A percentile compares a stretch with the other conserved stretches of the same genome.
These are phyloP conservation scores for Phortica okadai DNA, from an alignment of 2,888 invertebrate species.

Conservation along the genomic window DNA sequence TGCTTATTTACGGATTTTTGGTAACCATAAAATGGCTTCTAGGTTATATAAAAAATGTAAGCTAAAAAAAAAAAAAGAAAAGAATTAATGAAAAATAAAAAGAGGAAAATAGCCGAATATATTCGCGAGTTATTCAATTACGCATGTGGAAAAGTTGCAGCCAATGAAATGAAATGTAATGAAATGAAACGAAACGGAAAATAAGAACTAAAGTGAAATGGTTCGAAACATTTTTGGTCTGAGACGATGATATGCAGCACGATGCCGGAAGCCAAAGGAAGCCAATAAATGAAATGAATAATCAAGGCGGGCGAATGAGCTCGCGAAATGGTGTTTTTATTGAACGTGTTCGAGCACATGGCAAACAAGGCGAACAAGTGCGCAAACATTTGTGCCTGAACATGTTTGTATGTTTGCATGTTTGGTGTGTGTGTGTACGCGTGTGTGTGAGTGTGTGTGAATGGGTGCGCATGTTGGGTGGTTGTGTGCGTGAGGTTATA, in stretches of 20 bases:
- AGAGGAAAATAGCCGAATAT: not conserved
- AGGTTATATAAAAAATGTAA: not conserved
- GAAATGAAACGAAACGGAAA: conserved; percentile 22
- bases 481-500: conserved; percentile 23
- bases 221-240: not conserved
- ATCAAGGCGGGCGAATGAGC: conserved; percentile 15
- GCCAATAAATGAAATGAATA: conserved; percentile 20
- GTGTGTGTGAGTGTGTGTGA: not conserved
- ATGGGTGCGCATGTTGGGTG: not conserved
- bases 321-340: conserved; percentile 12
- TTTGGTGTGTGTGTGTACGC: not conserved
- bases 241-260: not conserved
- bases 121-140: conserved; percentile 1
- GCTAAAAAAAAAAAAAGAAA: not conserved
- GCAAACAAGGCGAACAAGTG: not conserved
- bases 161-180: conserved; percentile 19
- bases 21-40: not conserved
- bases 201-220: conserved; percentile 23
- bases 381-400: not conserved
- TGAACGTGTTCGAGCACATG: conserved; percentile 10
- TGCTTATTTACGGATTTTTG: not conserved
- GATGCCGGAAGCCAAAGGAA: not conserved
- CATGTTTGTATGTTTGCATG: conserved; percentile 6
- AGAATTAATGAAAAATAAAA: not conserved
- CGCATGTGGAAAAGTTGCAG: conserved; percentile 10